Evolutionary conservation across 1,140 invertebrate genomes (phyloP).

Genomic region (Bicyclus anynana): DNA sequence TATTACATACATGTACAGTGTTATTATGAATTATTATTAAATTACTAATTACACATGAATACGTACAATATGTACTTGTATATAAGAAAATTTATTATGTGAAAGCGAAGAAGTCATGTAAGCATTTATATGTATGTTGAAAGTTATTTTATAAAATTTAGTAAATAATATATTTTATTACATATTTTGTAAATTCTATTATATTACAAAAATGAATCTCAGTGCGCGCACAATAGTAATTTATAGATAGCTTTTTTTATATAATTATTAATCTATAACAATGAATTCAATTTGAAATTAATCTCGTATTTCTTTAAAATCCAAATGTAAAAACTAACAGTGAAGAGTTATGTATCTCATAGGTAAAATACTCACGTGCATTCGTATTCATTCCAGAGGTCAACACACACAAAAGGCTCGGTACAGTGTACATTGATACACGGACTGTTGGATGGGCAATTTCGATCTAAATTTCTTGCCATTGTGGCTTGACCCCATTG

Average conservation of each 20-base stretch:
- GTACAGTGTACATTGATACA: slow-evolving; percentile 94
- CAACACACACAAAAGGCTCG: slow-evolving; percentile 96
- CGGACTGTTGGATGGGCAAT: slow-evolving; percentile 95
- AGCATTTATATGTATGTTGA: slow-evolving; percentile 11
- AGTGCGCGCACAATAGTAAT: slow-evolving; percentile 39
- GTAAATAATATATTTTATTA: slow-evolving; percentile 15
- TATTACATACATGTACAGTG: not conserved
- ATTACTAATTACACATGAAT: slow-evolving; percentile 3
- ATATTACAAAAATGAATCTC: slow-evolving; percentile 27
- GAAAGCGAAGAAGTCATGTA: slow-evolving; percentile 21
- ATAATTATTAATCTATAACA: not conserved
- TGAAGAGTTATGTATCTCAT: not conserved
- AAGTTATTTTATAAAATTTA: slow-evolving; percentile 13
- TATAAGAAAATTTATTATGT: not conserved
- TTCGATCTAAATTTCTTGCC: slow-evolving; percentile 91
- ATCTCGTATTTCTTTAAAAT: not conserved
- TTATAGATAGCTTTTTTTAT: not conserved
- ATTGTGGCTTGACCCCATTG: slow-evolving; percentile 97
- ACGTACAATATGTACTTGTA: slow-evolving; percentile 4
- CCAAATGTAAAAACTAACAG: not conserved
- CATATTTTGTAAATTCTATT: slow-evolving; percentile 23
- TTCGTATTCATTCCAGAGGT: slow-evolving; percentile 97
- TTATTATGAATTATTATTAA: not conserved
- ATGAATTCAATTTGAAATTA: not conserved
- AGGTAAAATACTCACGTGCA: slow-evolving; percentile 90